These are phyloP conservation scores for Pleuronectes platessa DNA, from an alignment of 2,113 vertebrate species.

Conservation along the genomic window DNA sequence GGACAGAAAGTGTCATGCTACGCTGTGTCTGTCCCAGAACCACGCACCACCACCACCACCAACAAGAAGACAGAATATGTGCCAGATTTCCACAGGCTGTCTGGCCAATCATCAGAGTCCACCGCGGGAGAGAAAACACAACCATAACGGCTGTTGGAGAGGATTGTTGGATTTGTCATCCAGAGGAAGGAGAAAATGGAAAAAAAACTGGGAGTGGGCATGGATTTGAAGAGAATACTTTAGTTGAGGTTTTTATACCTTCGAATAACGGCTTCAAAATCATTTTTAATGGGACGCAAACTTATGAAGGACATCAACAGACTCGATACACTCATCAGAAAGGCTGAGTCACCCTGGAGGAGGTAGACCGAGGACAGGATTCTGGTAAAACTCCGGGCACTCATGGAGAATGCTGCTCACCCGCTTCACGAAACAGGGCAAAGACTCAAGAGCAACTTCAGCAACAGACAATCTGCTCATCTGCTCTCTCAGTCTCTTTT, in stretches of 20 bases:
- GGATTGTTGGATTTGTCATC: conserved; percentile 60
- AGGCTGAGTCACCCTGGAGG: too few species aligned
- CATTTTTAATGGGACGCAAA: too few species aligned
- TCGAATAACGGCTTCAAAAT: too few species aligned
- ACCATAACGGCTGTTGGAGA: conserved; percentile 62
- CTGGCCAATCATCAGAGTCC: conserved; percentile 70
- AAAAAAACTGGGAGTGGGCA: background rate
- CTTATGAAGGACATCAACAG: too few species aligned
- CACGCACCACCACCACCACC: background rate
- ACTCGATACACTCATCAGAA: too few species aligned
- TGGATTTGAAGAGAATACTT: background rate
- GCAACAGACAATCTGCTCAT: too few species aligned
- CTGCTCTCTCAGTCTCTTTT: too few species aligned
- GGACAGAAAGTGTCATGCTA: conserved; percentile 36
- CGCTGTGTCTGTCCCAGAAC: background rate
- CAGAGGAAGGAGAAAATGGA: conserved; percentile 1
- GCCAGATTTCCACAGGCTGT: conserved; percentile 66
- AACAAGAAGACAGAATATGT: conserved; percentile 16
- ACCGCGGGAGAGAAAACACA: conserved; percentile 55
- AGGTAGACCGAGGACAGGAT: too few species aligned
- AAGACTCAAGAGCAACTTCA: too few species aligned
- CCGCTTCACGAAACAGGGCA: too few species aligned
- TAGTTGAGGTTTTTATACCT: background rate
- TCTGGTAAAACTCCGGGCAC: too few species aligned
- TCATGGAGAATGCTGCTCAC: too few species aligned